phyloP scores from a whole-genome alignment of 1,140 invertebrate species.

The Drosophila pachea region DNA sequence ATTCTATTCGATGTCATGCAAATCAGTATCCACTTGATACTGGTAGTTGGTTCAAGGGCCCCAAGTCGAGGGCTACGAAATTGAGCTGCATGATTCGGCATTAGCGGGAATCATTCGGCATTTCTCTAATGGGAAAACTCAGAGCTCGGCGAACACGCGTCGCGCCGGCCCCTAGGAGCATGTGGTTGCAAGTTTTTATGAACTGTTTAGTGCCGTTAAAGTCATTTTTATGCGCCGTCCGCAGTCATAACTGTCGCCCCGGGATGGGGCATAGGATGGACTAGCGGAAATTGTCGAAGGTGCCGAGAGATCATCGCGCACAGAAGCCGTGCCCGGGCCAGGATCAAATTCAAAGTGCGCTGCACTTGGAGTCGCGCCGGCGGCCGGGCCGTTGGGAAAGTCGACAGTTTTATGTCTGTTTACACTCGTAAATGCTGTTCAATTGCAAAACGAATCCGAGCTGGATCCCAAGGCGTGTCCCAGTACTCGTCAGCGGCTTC shows the following conservation, averaged over 20 bases:
- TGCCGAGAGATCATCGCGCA: conserved; percentile 53
- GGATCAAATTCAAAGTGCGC: conserved; percentile 69
- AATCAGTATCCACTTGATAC: no score
- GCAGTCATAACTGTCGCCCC: conserved; percentile 69
- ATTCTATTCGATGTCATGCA: no score
- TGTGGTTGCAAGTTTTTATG: conserved; percentile 57
- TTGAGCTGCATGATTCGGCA: no score
- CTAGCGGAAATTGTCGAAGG: conserved; percentile 67
- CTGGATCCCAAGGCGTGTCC: conserved; percentile 6
- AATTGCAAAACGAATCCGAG: conserved; percentile 48
- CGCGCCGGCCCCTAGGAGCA: conserved; percentile 32
- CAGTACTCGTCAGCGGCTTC: background rate
- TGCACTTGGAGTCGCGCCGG: conserved; percentile 44
- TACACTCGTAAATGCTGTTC: conserved; percentile 77
- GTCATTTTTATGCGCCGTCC: conserved; percentile 70
- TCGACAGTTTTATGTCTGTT: conserved; percentile 76
- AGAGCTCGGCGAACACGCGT: conserved; percentile 23
- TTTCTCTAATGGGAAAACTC: conserved; percentile 19
- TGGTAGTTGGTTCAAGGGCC: no score
- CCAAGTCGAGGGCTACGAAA: no score
- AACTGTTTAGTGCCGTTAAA: conserved; percentile 75
- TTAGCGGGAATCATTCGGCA: background rate
- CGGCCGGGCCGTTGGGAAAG: conserved; percentile 19
- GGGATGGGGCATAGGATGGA: conserved; percentile 46
- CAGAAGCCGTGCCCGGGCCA: conserved; percentile 61